Percentiles rank a stretch among this genome's conserved stretches.
phyloP scores from a whole-genome alignment of 2,113 vertebrate genomes.

The Sminthopsis crassicaudata region DNA sequence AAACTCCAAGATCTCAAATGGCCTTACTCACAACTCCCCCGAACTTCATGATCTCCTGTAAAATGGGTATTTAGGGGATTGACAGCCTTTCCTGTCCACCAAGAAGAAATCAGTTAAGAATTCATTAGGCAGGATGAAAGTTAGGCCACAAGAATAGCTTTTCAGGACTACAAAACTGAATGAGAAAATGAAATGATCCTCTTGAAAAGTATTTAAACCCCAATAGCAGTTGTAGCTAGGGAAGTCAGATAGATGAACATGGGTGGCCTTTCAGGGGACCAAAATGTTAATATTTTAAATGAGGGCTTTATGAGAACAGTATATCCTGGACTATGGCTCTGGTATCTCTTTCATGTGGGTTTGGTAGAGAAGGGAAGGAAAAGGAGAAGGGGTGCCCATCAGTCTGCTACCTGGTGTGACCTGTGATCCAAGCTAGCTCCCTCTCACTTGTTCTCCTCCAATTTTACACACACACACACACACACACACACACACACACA shows the following conservation, averaged over 20 bases:
- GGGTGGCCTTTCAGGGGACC: background rate
- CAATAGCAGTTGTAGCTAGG: background rate
- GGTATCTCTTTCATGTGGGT: background rate
- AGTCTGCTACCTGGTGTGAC: background rate
- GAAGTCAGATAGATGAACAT: background rate
- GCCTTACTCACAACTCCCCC: background rate
- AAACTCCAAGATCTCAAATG: background rate
- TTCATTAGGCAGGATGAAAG: background rate
- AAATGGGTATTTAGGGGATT: background rate
- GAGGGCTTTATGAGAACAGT: background rate
- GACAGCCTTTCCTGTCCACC: background rate
- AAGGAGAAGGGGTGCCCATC: background rate
- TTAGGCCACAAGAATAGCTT: background rate
- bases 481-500: background rate
- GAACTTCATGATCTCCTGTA: background rate
- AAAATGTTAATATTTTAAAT: slow-evolving; percentile 13
- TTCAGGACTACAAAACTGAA: background rate
- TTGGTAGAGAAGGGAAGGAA: background rate
- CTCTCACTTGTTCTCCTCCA: background rate
- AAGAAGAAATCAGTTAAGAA: background rate
- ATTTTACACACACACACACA: too few relatives aligned
- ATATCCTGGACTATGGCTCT: background rate
- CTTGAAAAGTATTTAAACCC: background rate
- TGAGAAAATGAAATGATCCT: background rate
- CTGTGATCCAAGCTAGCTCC: background rate